Base-by-base conservation (phyloP, 1,140 invertebrate genomes). In the Aphis craccivora region DNA sequence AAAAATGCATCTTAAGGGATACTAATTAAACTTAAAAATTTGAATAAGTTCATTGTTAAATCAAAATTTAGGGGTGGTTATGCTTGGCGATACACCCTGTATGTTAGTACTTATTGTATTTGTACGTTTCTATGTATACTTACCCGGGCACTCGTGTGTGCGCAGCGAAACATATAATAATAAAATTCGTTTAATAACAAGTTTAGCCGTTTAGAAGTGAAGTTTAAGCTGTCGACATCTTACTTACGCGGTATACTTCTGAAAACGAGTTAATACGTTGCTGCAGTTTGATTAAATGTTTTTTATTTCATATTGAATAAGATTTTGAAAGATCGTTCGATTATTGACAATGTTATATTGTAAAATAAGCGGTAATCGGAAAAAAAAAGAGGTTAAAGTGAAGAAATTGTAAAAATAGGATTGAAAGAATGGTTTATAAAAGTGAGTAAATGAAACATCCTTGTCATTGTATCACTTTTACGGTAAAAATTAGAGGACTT, bases 381-480 rank as follows among this genome's bases (percentile, higher is more conserved):
- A 91, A 67, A 91, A 4, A 76, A 91, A 76, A 60, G 22, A 91
- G 22, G 9, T 60, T 53, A 4, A 6, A 60, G 67, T 67, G 23
- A 91, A 91, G 7, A 91, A 43, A 23, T 67, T 25, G 53, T 90
- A 51, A 25, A 90, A 0, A 90, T 30, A 35, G 25, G 25, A 22
- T 60, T 91, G 45, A 67, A 67, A 30, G 90, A 91, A 91, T 67
- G 53, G 53, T 76, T 43, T 55, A 20, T 91, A 45, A n/a, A 91
- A 91, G 55, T 91, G n/a, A 91, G 55, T 25, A 40, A 91, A 91
- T 67, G 2, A 76, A 18, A 91, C 37, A 22, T 9, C 60, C 14
- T 37, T 67, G 25, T 91, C 40, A 76, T 67, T 25, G 55, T 55
- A 30, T 40, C 55, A 67, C 22, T 67, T 40, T 91, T 91, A 67